Evolutionary conservation across 2,113 vertebrate genomes (phyloP), one percentile per base, ranked within the genome.

Genomic region (Malurus melanocephalus): DNA sequence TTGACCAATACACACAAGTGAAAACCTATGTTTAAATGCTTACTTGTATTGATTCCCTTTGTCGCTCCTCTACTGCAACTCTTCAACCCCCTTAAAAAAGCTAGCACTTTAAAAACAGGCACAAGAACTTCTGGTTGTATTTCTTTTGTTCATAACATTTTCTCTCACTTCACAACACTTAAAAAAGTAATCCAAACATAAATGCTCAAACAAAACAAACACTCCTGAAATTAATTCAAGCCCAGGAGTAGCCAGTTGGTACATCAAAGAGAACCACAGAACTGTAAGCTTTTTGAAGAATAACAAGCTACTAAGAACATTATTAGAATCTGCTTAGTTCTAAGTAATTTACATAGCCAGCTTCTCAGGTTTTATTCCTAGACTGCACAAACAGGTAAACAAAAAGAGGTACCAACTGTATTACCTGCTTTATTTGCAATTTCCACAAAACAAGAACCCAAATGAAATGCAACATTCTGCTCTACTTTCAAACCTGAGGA

Each of bases 201-300:
- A 84, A 59, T 5, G 3, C 49, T 75, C 19, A 5, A 86, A n/a
- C 49, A 83, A 93, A 92, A 87, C 77, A 86, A 88, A 93, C 91
- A 69, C 40, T 73, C 71, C 59, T 82, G 72, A 83, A 90, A 95
- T 73, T 75, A 93, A 90, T 79, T 42, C 71, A 84, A 59, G 38
- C 51, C 73, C 81, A 84, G 33, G 49, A 92, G 35, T 27, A 87
- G 84, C 49, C 78, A 75, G 77, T 80, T 75, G 69, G 74, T 88
- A 88, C 57, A 90, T 75, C 55, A 65, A 62, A 91, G 5, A 64
- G 17, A 90, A 81, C 80, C 73, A 68, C 51, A 43, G 53, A 80
- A 80, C 15, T 42, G 33, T 38, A 78, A 84, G 77, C 46, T 81
- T 90, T 85, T 40, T 75, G 80, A 92, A 78, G 57, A 87, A n/a